Conservation (phyloP, 2,888 invertebrate species). For the Napeogenes inachia region DNA sequence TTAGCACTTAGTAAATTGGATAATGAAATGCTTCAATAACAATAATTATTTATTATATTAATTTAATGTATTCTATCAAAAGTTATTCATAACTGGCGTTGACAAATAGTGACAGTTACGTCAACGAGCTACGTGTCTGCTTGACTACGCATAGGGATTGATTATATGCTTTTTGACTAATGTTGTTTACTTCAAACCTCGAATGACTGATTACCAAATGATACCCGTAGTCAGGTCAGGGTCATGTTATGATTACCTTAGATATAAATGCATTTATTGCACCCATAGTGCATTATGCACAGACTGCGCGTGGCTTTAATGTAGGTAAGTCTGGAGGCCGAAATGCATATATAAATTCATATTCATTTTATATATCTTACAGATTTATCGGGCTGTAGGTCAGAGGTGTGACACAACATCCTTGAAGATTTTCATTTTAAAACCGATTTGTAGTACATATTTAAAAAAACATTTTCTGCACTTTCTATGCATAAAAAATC, state of each 20-base stretch:
- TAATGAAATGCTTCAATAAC: too few relatives aligned
- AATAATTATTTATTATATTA: too few relatives aligned
- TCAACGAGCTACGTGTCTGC: not conserved
- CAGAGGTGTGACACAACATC: constrained; percentile 5
- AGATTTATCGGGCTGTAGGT: constrained; percentile 24
- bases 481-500: too few relatives aligned
- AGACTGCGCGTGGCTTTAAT: constrained; percentile 44
- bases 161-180: constrained; percentile 2
- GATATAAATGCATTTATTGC: constrained; percentile 19
- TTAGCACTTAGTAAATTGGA: too few relatives aligned
- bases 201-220: not conserved
- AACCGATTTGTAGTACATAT: too few relatives aligned
- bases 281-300: constrained; percentile 40
- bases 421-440: too few relatives aligned
- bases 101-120: too few relatives aligned
- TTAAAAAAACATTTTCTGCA: too few relatives aligned
- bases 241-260: constrained; percentile 18
- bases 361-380: constrained; percentile 13
- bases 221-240: constrained; percentile 29
- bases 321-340: constrained; percentile 40
- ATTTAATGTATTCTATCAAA: too few relatives aligned
- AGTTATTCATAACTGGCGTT: too few relatives aligned
- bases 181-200: constrained; percentile 11
- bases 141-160: constrained; percentile 3
- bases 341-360: constrained; percentile 28